A percentile compares a stretch with the other conserved stretches of the same genome.
phyloP scores from a whole-genome alignment of 2,113 vertebrate genomes.

The Ardeotis arabs region DNA sequence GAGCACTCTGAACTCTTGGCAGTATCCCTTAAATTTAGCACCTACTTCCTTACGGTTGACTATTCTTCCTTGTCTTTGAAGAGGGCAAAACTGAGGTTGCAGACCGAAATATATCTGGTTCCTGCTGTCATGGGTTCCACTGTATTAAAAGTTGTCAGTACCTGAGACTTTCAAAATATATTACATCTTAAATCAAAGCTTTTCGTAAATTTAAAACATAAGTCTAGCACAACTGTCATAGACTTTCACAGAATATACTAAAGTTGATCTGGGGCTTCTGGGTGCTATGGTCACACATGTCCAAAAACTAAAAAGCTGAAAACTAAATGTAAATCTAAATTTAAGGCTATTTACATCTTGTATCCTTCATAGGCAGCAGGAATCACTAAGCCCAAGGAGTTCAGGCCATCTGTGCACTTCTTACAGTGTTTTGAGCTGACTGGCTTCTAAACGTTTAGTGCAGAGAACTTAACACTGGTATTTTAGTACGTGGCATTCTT shows the following conservation, averaged over 20 bases:
- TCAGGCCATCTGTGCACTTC: neutral
- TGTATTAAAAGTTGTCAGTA: neutral
- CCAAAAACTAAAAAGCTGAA: neutral
- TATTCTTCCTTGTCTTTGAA: neutral
- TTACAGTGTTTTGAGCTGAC: neutral
- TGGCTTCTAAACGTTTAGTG: neutral
- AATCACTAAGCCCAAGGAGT: neutral
- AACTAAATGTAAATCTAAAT: neutral
- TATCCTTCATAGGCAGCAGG: neutral
- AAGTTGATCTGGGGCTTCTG: neutral
- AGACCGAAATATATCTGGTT: neutral
- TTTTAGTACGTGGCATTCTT: neutral
- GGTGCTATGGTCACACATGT: neutral
- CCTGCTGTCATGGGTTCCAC: neutral
- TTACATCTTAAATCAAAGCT: neutral
- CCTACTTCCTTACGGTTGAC: neutral
- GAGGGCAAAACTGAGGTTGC: neutral
- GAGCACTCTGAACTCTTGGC: neutral
- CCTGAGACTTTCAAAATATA: neutral
- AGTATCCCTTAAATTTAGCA: neutral
- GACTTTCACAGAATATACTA: neutral
- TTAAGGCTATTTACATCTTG: neutral
- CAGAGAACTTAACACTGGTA: neutral
- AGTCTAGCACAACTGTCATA: neutral
- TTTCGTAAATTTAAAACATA: neutral